Evolutionary conservation across 1,140 invertebrate genomes (phyloP).

Genomic region (Metaphire vulgaris): DNA sequence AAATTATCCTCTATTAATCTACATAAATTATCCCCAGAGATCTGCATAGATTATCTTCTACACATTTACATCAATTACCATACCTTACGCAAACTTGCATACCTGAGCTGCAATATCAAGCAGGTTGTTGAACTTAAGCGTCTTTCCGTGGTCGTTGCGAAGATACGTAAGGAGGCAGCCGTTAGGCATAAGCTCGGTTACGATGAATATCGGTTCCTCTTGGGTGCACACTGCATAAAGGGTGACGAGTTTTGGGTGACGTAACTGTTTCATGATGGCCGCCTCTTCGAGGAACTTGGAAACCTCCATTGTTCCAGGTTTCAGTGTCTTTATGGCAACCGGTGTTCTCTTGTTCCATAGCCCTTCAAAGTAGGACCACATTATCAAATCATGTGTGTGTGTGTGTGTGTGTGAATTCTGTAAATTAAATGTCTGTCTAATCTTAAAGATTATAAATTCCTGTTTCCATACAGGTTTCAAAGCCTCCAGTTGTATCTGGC

Average conservation of each 20-base stretch:
- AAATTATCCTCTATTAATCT: no score
- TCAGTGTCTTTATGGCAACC: constrained; percentile 98
- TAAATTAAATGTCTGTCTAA: no score
- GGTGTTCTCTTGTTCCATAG: constrained; percentile 94
- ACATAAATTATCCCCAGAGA: no score
- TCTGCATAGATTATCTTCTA: no score
- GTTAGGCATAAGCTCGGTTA: constrained; percentile 97
- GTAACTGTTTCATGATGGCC: constrained; percentile 94
- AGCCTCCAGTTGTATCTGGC: no score
- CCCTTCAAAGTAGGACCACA: no score
- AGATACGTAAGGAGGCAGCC: constrained; percentile 74
- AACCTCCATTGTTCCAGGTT: constrained; percentile 95
- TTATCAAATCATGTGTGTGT: no score
- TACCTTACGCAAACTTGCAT: no score
- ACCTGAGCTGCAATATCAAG: constrained; percentile 89
- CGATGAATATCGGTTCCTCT: constrained; percentile 79
- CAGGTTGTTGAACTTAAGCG: constrained; percentile 79
- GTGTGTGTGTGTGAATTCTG: no score
- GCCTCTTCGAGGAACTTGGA: constrained; percentile 98
- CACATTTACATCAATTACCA: no score
- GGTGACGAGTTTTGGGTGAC: constrained; percentile 83
- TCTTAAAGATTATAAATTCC: no score
- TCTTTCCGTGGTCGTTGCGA: constrained; percentile 71
- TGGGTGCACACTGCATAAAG: constrained; percentile 96
- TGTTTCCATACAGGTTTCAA: no score